Conservation (phyloP, 2,888 invertebrate genomes). For the Acanthopleura granulata region DNA sequence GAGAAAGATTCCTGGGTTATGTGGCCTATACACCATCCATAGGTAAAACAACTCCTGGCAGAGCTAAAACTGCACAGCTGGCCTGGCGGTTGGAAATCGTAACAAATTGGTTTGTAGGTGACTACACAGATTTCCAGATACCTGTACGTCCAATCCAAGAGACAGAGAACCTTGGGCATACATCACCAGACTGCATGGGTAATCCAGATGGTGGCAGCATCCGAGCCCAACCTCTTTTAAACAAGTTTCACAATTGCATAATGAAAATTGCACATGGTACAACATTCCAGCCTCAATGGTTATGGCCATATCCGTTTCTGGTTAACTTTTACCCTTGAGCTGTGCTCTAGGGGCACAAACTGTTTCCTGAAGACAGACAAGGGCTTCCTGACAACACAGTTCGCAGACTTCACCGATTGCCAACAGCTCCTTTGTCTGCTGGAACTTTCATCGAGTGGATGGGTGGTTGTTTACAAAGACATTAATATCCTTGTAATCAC, state of each 20-base stretch:
- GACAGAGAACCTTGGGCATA: no score
- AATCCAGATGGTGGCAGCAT: not conserved
- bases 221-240: not conserved
- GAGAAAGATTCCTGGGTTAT: no score
- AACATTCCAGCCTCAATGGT: not conserved
- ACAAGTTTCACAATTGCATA: not conserved
- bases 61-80: not conserved
- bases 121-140: not conserved
- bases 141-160: no score
- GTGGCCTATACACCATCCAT: no score
- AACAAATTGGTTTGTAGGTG: not conserved
- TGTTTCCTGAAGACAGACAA: no score
- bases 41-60: not conserved
- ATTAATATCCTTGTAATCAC: constrained; percentile 14
- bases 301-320: no score
- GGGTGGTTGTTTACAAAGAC: constrained; percentile 8
- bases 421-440: not conserved
- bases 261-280: not conserved
- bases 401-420: no score
- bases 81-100: not conserved
- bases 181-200: no score
- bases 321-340: no score
- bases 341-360: no score
- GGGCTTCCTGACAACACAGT: no score
- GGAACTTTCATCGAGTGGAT: not conserved